A percentile compares a stretch with the other conserved stretches of the same genome.
Conservation (phyloP, 2,888 invertebrate genomes). For the Laspeyria flexula region DNA sequence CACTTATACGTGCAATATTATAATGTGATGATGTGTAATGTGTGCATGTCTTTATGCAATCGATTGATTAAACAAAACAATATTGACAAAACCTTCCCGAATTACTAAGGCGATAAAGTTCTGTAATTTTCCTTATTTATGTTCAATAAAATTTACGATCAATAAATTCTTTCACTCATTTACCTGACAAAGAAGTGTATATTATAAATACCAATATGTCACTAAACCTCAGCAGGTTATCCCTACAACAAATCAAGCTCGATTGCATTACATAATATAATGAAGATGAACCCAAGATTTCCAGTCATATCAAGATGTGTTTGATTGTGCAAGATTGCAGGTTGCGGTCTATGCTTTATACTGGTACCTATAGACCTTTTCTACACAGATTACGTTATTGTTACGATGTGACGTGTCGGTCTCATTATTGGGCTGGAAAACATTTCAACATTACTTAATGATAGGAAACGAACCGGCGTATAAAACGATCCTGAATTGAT, state of each 20-base stretch:
- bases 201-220: too few species aligned
- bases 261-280: constrained; percentile 10
- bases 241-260: constrained; percentile 1
- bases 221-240: neutral
- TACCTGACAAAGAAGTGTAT: too few species aligned
- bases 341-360: constrained; percentile 41
- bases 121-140: too few species aligned
- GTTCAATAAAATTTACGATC: too few species aligned
- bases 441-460: constrained; percentile 25
- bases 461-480: constrained; percentile 29
- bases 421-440: constrained; percentile 17
- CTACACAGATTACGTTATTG: constrained; percentile 16
- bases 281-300: constrained; percentile 26
- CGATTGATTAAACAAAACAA: constrained; percentile 2
- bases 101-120: too few species aligned
- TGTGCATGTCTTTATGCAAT: neutral
- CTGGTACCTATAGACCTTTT: constrained; percentile 39
- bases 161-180: too few species aligned
- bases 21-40: neutral
- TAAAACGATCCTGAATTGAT: constrained; percentile 37
- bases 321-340: constrained; percentile 39
- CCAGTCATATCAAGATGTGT: constrained; percentile 34
- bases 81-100: neutral
- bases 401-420: constrained; percentile 1
- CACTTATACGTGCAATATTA: constrained; percentile 1